phyloP scores from a whole-genome alignment of 2,888 invertebrate species.

The Drosophila emarginata region DNA sequence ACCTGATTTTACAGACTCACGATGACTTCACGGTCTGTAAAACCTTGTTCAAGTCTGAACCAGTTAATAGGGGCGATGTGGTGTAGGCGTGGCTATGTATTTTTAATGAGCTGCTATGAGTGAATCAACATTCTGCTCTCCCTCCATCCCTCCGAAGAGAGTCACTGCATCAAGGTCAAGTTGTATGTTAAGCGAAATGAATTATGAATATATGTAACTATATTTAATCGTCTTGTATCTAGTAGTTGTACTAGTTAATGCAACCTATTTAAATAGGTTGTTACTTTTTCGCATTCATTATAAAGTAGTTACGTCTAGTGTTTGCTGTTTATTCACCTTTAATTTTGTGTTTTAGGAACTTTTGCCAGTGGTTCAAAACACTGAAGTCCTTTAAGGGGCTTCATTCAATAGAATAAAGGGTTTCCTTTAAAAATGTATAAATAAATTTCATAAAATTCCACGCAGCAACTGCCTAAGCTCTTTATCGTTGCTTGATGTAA shows the following conservation, averaged over 20 bases:
- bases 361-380: too few relatives aligned
- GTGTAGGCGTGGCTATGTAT: not conserved
- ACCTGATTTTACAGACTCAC: not conserved
- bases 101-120: slow-evolving; percentile 5
- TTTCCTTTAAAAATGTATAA: too few relatives aligned
- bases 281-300: not conserved
- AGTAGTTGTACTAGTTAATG: not conserved
- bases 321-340: too few relatives aligned
- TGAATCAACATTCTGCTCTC: not conserved
- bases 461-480: not conserved
- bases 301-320: too few relatives aligned
- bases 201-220: slow-evolving; percentile 2
- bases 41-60: slow-evolving; percentile 4
- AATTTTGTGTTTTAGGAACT: too few relatives aligned
- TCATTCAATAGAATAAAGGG: too few relatives aligned
- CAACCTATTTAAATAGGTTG: not conserved
- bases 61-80: slow-evolving; percentile 1
- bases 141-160: not conserved
- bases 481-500: not conserved
- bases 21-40: slow-evolving; percentile 2
- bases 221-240: not conserved
- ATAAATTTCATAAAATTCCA: not conserved
- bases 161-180: slow-evolving; percentile 6
- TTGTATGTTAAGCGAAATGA: slow-evolving; percentile 3
- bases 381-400: too few relatives aligned